A percentile compares a stretch with the other conserved stretches of the same genome.
These are phyloP conservation scores for Pungitius pungitius DNA, from an alignment of 2,113 vertebrate species.

Conservation along the genomic window DNA sequence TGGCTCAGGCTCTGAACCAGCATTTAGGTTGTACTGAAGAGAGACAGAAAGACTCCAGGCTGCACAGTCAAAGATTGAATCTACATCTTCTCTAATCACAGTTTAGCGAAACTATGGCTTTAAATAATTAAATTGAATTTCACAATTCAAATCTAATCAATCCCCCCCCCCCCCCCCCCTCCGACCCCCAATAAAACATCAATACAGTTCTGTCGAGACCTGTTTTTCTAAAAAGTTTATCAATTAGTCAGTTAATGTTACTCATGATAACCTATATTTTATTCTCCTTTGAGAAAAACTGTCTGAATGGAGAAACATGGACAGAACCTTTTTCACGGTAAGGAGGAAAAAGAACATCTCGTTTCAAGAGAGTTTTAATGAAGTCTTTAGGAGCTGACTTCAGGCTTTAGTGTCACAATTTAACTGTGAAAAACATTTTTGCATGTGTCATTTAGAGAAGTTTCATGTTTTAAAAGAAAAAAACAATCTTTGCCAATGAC, in stretches of 20 bases:
- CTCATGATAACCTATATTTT: not conserved
- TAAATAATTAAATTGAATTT: too few species aligned
- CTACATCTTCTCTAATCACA: not conserved
- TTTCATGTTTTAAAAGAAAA: too few species aligned
- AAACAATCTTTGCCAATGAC: not conserved
- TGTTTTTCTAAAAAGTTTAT: not conserved
- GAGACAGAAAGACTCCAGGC: not conserved
- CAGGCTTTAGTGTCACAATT: too few species aligned
- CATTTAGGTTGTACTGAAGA: conserved; percentile 2
- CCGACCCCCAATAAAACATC: not conserved
- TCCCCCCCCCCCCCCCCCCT: too few species aligned
- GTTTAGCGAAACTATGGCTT: not conserved
- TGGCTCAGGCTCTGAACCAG: conserved; percentile 41
- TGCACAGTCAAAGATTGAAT: not conserved
- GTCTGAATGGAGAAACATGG: not conserved
- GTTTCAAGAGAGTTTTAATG: not conserved
- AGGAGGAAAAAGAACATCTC: not conserved
- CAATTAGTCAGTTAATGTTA: not conserved
- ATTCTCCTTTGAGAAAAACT: not conserved
- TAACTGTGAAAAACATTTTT: too few species aligned
- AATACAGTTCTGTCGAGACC: not conserved
- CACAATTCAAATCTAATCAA: not conserved
- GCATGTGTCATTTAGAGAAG: too few species aligned
- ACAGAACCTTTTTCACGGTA: not conserved
- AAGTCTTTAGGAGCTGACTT: not conserved